Evolutionary conservation across 2,113 vertebrate genomes (phyloP), one percentile per base, ranked within the genome.

Genomic region (Gobius niger): DNA sequence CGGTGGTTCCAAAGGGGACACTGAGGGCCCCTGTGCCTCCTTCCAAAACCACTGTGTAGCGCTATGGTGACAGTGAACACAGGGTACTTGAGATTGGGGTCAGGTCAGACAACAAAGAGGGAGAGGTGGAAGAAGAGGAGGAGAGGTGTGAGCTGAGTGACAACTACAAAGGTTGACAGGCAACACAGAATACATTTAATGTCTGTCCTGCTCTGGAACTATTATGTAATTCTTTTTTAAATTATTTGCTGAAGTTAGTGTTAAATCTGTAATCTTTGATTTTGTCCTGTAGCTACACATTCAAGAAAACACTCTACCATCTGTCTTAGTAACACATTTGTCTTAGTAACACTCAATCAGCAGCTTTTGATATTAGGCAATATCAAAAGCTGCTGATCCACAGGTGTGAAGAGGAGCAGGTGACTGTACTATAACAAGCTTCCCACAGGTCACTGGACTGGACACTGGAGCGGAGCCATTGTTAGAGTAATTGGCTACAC

Each of bases 1-100:
- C 75, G 84, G 87, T 90, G 88, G 89, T 91, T 90, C 85, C 86
- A 90, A 90, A 90, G 90, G 89, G 77, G 90, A 91, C 90, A 93
- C 91, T 73, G 89, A 91, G 90, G 90, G 90, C 90, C 85, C 77
- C 81, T 41, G 91, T 91, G 89, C 89, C 92, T 86, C 88, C 88
- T 82, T 90, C 91, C 85, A 83, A 89, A 91, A 93, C 91, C 89
- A 91, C 85, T 82, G 75, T 76, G 80, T 85, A 83, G 77, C 75
- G 65, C 84, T 85, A 86, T 61, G 68, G 78, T 69, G 62, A 82
- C 75, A 79, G 73, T 14, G 67, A 62, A 83, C 69, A 83, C 47
- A 13, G 78, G 78, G 75, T 65, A 67, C 51, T 80, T 65, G 62
- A 19, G 56, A 47, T 44, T 50, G 9, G 34, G 73, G 73, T 72